phyloP scores from a whole-genome alignment of 1,140 invertebrate species.

The Cotesia vestalis region DNA sequence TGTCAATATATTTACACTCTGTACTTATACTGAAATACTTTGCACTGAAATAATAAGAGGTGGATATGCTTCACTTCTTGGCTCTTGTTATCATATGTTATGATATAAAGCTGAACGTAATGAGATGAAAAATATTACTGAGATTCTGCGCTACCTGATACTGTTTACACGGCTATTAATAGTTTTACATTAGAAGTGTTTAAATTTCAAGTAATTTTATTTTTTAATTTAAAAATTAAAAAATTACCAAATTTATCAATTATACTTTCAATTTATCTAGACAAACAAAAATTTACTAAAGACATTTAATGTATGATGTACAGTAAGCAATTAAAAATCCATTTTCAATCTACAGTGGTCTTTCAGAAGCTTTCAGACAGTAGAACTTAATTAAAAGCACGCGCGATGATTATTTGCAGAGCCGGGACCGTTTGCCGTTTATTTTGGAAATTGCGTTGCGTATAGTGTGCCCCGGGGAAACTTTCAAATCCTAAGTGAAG shows the following conservation, averaged over 20 bases:
- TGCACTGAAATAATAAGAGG: no score
- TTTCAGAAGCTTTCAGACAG: constrained; percentile 49
- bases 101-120: neutral
- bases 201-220: no score
- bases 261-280: no score
- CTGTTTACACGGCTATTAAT: constrained; percentile 28
- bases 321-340: no score
- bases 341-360: neutral
- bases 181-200: neutral
- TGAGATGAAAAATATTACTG: neutral
- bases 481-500: constrained; percentile 30
- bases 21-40: no score
- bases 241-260: no score
- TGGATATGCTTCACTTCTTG: no score
- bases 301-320: no score
- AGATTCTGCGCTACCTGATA: constrained; percentile 11
- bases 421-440: constrained; percentile 56
- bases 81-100: neutral
- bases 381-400: constrained; percentile 67
- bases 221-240: no score
- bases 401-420: constrained; percentile 67
- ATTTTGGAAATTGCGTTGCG: constrained; percentile 66
- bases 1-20: no score
- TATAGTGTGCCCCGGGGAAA: constrained; percentile 39
- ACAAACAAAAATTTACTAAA: no score